A percentile compares a stretch with the other conserved stretches of the same genome.
phyloP scores from a whole-genome alignment of 2,888 invertebrate genomes.

The Petrolisthes manimaculis region DNA sequence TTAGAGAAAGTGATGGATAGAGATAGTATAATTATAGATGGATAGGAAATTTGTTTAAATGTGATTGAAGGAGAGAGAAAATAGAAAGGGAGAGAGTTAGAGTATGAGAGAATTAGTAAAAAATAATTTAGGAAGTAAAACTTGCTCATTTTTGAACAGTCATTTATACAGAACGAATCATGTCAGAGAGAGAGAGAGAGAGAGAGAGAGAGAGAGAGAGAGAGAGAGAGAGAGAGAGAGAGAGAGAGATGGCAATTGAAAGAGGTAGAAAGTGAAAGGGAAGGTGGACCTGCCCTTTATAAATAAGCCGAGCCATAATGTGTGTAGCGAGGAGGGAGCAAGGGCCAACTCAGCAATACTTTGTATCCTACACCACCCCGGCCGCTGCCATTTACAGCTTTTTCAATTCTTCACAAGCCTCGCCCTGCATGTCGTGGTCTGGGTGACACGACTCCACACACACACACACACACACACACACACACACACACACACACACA shows the following conservation, averaged over 20 bases:
- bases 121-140: too few species aligned
- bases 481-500: too few species aligned
- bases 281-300: slow-evolving; percentile 29
- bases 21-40: too few species aligned
- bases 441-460: slow-evolving; percentile 29
- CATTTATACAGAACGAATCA: too few species aligned
- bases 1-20: too few species aligned
- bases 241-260: slow-evolving; percentile 7
- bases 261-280: background rate
- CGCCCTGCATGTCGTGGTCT: slow-evolving; percentile 37
- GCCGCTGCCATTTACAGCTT: slow-evolving; percentile 39
- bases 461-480: too few species aligned
- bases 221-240: slow-evolving; percentile 34
- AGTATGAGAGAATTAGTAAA: too few species aligned
- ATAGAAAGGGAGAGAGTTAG: too few species aligned
- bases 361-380: slow-evolving; percentile 33
- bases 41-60: too few species aligned
- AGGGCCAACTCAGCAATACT: slow-evolving; percentile 32
- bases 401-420: slow-evolving; percentile 43
- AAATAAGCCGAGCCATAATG: slow-evolving; percentile 35
- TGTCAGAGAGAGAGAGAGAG: too few species aligned
- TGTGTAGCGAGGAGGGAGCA: slow-evolving; percentile 28
- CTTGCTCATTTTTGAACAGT: too few species aligned
- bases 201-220: slow-evolving; percentile 26
- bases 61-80: too few species aligned